Evolutionary conservation across 1,140 invertebrate species (phyloP).

Genomic region (Artemia franciscana): DNA sequence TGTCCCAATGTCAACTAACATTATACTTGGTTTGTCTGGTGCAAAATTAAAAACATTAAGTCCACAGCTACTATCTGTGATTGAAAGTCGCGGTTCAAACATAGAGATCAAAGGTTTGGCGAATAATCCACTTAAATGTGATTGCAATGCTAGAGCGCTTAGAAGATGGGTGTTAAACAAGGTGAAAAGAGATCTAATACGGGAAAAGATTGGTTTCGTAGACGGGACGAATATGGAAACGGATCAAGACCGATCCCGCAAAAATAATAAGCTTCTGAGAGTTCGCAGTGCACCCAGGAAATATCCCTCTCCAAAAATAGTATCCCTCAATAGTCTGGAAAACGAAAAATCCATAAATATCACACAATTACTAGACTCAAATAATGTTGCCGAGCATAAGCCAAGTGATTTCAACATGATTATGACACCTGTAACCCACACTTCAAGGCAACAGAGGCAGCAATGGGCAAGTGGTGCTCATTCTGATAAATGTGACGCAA

Average conservation of each 20-base stretch:
- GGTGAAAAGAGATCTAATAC: conserved; percentile 3
- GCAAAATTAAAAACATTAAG: conserved; percentile 47
- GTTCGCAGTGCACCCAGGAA: not conserved
- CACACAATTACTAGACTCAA: too few relatives aligned
- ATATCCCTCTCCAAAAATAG: too few relatives aligned
- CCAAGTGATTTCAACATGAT: too few relatives aligned
- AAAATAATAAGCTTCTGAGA: not conserved
- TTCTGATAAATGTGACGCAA: too few relatives aligned
- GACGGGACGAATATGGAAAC: not conserved
- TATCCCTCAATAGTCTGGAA: too few relatives aligned
- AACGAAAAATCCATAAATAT: too few relatives aligned
- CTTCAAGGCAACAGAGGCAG: too few relatives aligned
- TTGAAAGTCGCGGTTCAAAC: conserved; percentile 51
- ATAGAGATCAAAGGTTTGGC: conserved; percentile 42
- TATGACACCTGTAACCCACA: too few relatives aligned
- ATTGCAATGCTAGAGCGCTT: conserved; percentile 52
- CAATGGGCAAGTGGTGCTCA: too few relatives aligned
- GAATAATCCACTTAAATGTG: conserved; percentile 55
- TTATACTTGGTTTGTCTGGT: conserved; percentile 48
- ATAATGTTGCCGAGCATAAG: too few relatives aligned
- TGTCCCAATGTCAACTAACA: conserved; percentile 57
- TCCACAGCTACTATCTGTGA: conserved; percentile 43
- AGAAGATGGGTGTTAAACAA: conserved; percentile 40
- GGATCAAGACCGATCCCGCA: not conserved
- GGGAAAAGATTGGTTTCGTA: not conserved